Evolutionary conservation across 2,888 invertebrate genomes (phyloP), one percentile per base, ranked within the genome.

Genomic region (Lobophora halterata): DNA sequence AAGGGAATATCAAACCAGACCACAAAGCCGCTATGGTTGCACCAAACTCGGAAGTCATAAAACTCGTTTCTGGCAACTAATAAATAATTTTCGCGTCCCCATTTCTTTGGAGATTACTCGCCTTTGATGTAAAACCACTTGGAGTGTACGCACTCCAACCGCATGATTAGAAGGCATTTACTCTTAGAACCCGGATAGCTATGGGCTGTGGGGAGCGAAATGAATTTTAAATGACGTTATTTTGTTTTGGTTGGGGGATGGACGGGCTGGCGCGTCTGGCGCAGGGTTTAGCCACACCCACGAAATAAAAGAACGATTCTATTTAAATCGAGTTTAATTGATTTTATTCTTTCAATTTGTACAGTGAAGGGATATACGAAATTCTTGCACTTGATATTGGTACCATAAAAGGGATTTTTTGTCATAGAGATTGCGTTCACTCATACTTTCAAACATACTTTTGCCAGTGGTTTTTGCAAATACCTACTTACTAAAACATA

Each of bases 41-140:
- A 27, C 16, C 29, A 37, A 34, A 43, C 26, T 30, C 35, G 28
- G 23, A 45, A 49, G 39, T 35, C 51, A 52, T 43, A 27, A 61
- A 65, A 61, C 61, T 56, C 58, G 57, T 67, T 68, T 75, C 67
- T 49, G 61, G 63, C 49, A 58, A 71, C 70, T 75, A 72, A 79
- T 76, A 79, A 75, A 73, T 76, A 67, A 75, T 72, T 71, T 74
- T 69, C 59, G 54, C 61, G 57, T 54, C 61, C 69, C 63, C 55
- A 37, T 35, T 46, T 51, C 45, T 58, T 52, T 48, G 49, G 53
- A 54, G 58, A 58, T 46, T 49, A 52, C 65, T 58, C 33, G 58
- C 42, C 76, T 83, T 83, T 83, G 82, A 82, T 79, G 77, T 82
- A 77, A 74, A 75, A 75, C 71, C 71, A 75, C 77, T 82, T 72